A percentile compares a stretch with the other conserved stretches of the same genome.
phyloP scores from a whole-genome alignment of 2,888 invertebrate genomes.

The Dynastes grantii region DNA sequence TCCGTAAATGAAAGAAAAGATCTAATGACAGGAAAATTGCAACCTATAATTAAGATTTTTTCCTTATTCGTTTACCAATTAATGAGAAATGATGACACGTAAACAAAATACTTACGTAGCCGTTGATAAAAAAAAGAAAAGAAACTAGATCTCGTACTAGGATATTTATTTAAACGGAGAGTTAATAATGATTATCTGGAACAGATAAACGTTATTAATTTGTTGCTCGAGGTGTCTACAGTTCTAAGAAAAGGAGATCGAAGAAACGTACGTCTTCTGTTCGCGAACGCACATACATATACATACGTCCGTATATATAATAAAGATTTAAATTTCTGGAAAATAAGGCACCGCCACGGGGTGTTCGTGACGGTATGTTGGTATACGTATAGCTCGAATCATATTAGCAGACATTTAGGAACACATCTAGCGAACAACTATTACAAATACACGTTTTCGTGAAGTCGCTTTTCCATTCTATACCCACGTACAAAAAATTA shows the following conservation, averaged over 20 bases:
- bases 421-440: conserved; percentile 32
- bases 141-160: background rate
- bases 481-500: conserved; percentile 22
- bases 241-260: conserved; percentile 19
- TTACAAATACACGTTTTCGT: conserved; percentile 25
- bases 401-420: conserved; percentile 29
- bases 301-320: conserved; percentile 20
- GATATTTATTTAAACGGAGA: conserved; percentile 32
- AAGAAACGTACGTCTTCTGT: conserved; percentile 9
- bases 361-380: conserved; percentile 30
- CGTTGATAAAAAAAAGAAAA: conserved; percentile 1
- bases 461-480: conserved; percentile 1
- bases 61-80: conserved; percentile 44
- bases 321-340: conserved; percentile 42
- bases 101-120: conserved; percentile 6
- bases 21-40: conserved; percentile 26
- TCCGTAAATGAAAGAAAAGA: background rate
- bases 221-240: conserved; percentile 23
- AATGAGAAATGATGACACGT: conserved; percentile 26
- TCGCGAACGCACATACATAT: background rate
- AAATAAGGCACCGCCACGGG: conserved; percentile 25
- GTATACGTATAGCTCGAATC: background rate
- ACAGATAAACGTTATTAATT: conserved; percentile 40
- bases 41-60: conserved; percentile 48
- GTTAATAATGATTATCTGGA: conserved; percentile 37